Conservation (phyloP, 2,113 vertebrate species). For the Nettapus auritus region DNA sequence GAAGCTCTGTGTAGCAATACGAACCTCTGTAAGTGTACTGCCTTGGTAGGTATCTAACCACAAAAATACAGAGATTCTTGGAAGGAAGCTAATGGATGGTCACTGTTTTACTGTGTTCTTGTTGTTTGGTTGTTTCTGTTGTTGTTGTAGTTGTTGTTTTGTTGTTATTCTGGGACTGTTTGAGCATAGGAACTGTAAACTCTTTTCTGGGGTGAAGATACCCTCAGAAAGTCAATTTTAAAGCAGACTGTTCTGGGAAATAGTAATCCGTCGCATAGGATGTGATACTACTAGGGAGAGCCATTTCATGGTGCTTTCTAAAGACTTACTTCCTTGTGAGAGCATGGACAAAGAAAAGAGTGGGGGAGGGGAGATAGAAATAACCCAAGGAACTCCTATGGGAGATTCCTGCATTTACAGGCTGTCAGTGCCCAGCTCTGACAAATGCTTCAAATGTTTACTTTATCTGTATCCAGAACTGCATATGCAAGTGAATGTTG, state of each 20-base stretch:
- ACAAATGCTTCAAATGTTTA: slow-evolving; percentile 48
- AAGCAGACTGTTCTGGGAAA: not conserved
- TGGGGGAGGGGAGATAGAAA: not conserved
- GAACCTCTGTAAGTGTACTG: not conserved
- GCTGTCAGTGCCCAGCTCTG: not conserved
- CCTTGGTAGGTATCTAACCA: not conserved
- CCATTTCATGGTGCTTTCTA: not conserved
- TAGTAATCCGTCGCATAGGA: not conserved
- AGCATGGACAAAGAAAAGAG: not conserved
- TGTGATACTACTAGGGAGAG: not conserved
- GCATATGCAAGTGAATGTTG: not conserved
- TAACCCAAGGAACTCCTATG: not conserved
- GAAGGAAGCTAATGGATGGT: not conserved
- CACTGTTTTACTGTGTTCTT: not conserved
- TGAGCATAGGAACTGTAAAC: not conserved
- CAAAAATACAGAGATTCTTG: not conserved
- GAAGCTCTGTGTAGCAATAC: not conserved
- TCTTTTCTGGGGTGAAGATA: not conserved
- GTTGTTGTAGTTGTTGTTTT: no score
- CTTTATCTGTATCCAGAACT: slow-evolving; percentile 39
- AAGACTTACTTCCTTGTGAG: not conserved
- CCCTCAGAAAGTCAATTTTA: not conserved
- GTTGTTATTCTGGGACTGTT: not conserved
- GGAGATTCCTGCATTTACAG: not conserved
- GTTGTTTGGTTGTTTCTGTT: no score